phyloP scores from a whole-genome alignment of 2,113 vertebrate genomes.

The Carlito syrichta region DNA sequence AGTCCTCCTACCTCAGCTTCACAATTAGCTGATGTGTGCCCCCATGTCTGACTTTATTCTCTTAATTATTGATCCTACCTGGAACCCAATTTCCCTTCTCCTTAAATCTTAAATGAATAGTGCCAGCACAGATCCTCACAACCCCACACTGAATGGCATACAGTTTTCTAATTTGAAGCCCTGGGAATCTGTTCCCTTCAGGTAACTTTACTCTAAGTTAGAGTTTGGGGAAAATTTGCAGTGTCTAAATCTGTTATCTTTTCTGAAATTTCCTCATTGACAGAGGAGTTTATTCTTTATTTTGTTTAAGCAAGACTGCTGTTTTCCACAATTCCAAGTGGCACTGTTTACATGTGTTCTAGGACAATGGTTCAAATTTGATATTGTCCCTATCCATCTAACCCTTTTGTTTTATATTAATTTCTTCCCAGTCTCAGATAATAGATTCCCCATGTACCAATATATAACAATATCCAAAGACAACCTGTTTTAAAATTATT shows the following conservation, averaged over 20 bases:
- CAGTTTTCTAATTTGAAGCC: not conserved
- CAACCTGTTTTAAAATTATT: constrained; percentile 13
- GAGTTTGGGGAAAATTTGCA: not conserved
- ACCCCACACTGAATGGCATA: not conserved
- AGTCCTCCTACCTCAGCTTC: not conserved
- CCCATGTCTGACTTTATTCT: not conserved
- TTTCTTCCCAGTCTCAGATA: not conserved
- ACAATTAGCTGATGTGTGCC: not conserved
- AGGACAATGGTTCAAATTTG: not conserved
- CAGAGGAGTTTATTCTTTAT: not conserved
- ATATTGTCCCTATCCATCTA: not conserved
- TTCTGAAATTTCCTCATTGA: not conserved
- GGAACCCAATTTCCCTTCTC: not conserved
- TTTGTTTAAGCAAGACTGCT: not conserved
- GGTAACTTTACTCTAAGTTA: not conserved
- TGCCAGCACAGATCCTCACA: not conserved
- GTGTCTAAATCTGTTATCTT: not conserved
- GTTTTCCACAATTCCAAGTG: not conserved
- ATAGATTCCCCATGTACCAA: not conserved
- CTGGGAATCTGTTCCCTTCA: not conserved
- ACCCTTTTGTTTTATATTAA: constrained; percentile 1
- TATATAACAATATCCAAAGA: constrained; percentile 18
- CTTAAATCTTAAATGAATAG: not conserved
- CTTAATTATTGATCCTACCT: not conserved
- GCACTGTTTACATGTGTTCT: not conserved